Base-by-base conservation (phyloP, 2,797 vertebrate species). In the Apogon talboti region DNA sequence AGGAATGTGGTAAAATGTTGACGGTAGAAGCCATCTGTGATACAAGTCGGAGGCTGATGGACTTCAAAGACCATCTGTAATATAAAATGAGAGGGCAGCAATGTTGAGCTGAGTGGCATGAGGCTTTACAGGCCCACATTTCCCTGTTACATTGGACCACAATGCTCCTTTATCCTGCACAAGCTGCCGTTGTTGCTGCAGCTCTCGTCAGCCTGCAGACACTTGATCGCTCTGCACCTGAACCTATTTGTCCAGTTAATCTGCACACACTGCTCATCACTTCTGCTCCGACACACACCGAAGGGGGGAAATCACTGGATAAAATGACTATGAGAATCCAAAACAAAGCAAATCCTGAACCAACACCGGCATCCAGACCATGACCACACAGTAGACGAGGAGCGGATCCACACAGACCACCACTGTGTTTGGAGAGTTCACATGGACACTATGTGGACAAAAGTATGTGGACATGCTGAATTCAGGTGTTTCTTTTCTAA, bases 191-290 rank as follows among this genome's bases (percentile, higher is more conserved):
- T 84, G 74, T 78, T 37, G 46, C 56, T 16, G 40, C 59, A 38
- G 59, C 54, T 54, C 63, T 69, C 54, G 44, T 57, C 67, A 67
- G 61, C 53, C 65, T 59, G 64, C 60, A 12, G 77, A 84, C 71
- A 87, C 76, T 65, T 53, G 70, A 84, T 87, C 66, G 64, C 51
- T 66, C 74, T 69, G 79, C 74, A 80, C 78, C 80, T 81, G 84
- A 87, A 69, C 66, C 64, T 58, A 70, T 83, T 82, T 79, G 73
- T 76, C 52, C 65, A 64, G 86, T 61, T 81, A 79, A 83, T 82
- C 81, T 77, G 44, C 44, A 74, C 58, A 68, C 46, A 61, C 49
- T 55, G 44, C 49, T 58, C 52, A 63, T 63, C 56, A 40, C 46
- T 49, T 4, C 14, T 40, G 33, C 58, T 54, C 19, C 18, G 57